phyloP scores from a whole-genome alignment of 1,140 invertebrate species.

The Bombus haemorrhoidalis region DNA sequence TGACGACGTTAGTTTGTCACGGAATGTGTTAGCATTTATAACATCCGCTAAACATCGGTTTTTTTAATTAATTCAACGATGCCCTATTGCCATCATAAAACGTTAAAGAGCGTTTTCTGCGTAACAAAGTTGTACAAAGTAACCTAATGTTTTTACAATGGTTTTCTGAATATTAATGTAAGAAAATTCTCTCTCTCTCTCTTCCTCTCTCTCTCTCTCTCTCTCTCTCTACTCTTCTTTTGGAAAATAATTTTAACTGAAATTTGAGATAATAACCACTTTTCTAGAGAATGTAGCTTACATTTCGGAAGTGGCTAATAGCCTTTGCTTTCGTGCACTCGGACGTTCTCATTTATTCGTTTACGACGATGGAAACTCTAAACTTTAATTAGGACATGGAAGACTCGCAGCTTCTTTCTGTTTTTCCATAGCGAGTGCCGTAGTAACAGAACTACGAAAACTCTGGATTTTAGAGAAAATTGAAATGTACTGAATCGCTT shows the following conservation, averaged over 20 bases:
- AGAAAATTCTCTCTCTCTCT: not conserved
- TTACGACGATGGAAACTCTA: not conserved
- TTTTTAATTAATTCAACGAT: not conserved
- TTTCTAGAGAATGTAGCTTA: not conserved
- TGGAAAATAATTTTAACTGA: not conserved
- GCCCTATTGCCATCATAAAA: not conserved
- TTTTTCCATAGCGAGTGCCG: not conserved
- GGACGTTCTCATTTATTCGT: not conserved
- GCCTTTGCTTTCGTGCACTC: not conserved
- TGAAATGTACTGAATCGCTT: not conserved
- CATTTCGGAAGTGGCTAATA: not conserved
- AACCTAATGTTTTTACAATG: no score
- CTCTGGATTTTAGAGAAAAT: not conserved
- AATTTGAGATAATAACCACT: not conserved
- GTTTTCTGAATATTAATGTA: not conserved
- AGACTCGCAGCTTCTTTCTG: not conserved
- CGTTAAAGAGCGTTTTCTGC: not conserved
- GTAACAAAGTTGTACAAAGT: no score
- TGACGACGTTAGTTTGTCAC: not conserved
- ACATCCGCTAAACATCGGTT: not conserved
- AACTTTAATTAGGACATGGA: slow-evolving; percentile 19
- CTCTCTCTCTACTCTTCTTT: not conserved
- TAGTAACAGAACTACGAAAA: not conserved
- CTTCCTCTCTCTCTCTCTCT: not conserved
- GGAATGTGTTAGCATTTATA: not conserved